Evolutionary conservation across 2,113 vertebrate genomes (phyloP), one percentile per base, ranked within the genome.

Genomic region (Hucho hucho): DNA sequence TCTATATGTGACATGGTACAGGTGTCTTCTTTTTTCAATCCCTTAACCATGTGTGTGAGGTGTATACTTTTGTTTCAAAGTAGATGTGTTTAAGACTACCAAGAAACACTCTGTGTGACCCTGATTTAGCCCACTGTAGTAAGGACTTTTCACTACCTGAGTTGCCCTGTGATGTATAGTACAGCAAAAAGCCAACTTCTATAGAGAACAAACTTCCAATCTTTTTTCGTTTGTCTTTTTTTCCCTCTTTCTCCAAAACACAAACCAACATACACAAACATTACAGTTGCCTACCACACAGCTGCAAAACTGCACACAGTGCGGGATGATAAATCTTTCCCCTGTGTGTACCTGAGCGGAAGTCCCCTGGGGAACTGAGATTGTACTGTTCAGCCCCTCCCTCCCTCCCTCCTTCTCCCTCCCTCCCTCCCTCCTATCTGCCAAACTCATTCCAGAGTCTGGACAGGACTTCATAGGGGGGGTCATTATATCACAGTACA

Each of bases 371-470:
- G 69, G 73, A 66, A 66, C 24, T 16, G 49, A 12, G 49, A 16
- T 69, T 13, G 4, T 32, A 59, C 59, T 49, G 26, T 25, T n/a
- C 24, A 13, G 49, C 49, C 32, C 53, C 63, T 11, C 74, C 78
- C 66, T 71, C 65, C 46, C 49, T 6, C 16, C 49, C 49, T 18
- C 13, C 49, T 14, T 16, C 59, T 71, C 65, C 46, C 49, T 5
- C 49, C 49, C 49, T 53, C 53, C 47, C 47, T 49, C 47, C 4
- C 14, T 49, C 1, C 16, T 2, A 14, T 56, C 18, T 74, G 74
- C 67, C 73, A 64, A 76, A 81, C 26, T 73, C 61, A 76, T 70
- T 74, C 29, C 46, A 70, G 53, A 56, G 37, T 43, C 53, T 56
- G 20, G 13, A 56, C 53, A 56, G 53, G 18, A 20, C 53, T 56